These are phyloP conservation scores for Rhimphoctona megacephalus DNA, from an alignment of 2,888 invertebrate genomes.

Conservation along the genomic window DNA sequence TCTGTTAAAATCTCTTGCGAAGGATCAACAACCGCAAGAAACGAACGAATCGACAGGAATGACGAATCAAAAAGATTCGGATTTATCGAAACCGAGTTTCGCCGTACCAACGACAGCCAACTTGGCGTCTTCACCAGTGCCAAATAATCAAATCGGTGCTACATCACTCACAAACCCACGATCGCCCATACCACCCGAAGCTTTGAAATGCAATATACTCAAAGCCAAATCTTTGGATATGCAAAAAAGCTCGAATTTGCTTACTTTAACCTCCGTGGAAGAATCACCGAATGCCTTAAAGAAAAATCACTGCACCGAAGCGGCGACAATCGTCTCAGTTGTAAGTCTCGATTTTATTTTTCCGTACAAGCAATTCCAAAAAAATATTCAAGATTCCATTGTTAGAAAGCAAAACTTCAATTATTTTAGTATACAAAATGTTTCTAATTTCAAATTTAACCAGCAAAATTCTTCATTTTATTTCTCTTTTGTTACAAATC, in stretches of 20 bases:
- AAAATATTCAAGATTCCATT: not conserved
- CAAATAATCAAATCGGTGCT: constrained; percentile 89
- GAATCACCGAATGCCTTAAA: constrained; percentile 78
- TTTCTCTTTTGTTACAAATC: not conserved
- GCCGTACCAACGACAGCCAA: constrained; percentile 86
- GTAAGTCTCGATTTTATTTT: constrained; percentile 85
- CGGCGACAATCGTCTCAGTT: constrained; percentile 91
- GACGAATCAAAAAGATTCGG: constrained; percentile 87
- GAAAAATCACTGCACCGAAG: constrained; percentile 84
- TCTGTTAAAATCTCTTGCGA: constrained; percentile 91
- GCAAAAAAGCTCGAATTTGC: constrained; percentile 83
- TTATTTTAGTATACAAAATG: not conserved
- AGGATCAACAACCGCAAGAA: constrained; percentile 88
- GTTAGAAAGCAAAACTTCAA: not conserved
- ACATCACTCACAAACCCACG: constrained; percentile 84
- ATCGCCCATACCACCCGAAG: constrained; percentile 94
- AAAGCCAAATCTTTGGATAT: constrained; percentile 91
- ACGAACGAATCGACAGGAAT: constrained; percentile 86
- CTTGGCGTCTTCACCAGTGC: constrained; percentile 83
- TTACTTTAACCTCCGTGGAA: constrained; percentile 83
- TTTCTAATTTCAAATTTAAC: not conserved
- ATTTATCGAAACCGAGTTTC: constrained; percentile 88
- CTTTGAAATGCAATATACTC: constrained; percentile 97
- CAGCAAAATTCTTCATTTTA: not conserved
- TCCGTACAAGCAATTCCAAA: not conserved